A percentile compares a stretch with the other conserved stretches of the same genome.
Evolutionary conservation across 2,797 vertebrate genomes (phyloP).

Genomic region (Aeoliscus strigatus): DNA sequence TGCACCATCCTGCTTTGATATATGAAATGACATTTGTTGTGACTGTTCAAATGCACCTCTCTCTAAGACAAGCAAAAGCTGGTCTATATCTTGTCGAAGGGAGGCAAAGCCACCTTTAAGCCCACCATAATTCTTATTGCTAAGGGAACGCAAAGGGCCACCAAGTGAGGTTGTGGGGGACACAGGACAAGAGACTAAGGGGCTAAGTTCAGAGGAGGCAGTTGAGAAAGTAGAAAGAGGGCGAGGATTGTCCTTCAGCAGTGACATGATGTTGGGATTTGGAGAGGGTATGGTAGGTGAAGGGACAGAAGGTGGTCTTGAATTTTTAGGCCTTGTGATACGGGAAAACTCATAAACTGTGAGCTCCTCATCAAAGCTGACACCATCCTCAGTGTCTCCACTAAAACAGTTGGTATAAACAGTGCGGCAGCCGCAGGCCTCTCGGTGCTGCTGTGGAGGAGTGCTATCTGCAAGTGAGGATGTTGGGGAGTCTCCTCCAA

Average conservation of each 20-base stretch:
- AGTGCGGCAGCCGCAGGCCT: constrained; percentile 84
- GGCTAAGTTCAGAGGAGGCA: constrained; percentile 76
- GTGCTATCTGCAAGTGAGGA: constrained; percentile 55
- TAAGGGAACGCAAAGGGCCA: constrained; percentile 76
- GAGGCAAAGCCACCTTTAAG: constrained; percentile 80
- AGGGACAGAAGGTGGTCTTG: constrained; percentile 37
- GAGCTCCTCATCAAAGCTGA: constrained; percentile 75
- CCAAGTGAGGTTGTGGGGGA: constrained; percentile 61
- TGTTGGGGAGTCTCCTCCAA: constrained; percentile 62
- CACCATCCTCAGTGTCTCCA: constrained; percentile 71
- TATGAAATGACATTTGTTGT: constrained; percentile 58
- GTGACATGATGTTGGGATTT: constrained; percentile 71
- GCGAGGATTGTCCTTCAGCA: constrained; percentile 74
- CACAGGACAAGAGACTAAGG: constrained; percentile 69
- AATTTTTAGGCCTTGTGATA: constrained; percentile 60
- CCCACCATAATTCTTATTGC: constrained; percentile 69
- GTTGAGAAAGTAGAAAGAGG: constrained; percentile 78
- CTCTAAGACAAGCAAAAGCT: constrained; percentile 83
- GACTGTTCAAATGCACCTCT: constrained; percentile 64
- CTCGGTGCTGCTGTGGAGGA: constrained; percentile 65
- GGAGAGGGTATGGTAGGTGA: constrained; percentile 59
- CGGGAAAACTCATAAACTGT: constrained; percentile 69
- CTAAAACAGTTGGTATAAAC: constrained; percentile 90
- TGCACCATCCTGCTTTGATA: constrained; percentile 38
- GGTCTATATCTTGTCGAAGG: constrained; percentile 81